Evolutionary conservation across 2,888 invertebrate species (phyloP), one percentile per base, ranked within the genome.

Genomic region (Caenorhabditis japonica): DNA sequence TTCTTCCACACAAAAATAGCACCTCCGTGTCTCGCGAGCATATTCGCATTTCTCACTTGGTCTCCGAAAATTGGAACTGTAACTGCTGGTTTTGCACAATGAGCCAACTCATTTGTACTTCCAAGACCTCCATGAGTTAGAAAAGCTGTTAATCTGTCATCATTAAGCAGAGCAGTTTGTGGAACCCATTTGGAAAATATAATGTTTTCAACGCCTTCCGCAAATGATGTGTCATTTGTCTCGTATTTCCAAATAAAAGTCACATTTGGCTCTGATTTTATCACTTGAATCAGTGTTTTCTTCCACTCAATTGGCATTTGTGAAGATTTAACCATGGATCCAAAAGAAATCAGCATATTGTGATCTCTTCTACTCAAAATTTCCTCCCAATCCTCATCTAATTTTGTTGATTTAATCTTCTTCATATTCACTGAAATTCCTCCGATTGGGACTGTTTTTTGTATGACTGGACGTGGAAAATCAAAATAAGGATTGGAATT

Each of bases 401-500:
- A n/a, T n/a, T 33, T 30, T 13, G 36, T 13, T 4, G 33, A 27
- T 51, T 33, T 10, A 2, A 60, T 49, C 27, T 46, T 58, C 25
- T 49, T 19, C n/a, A 52, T 56, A 30, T 77, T 59, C 23, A 75
- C 75, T 10, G 72, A 59, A 21, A 77, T 77, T 41, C 77, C 77
- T 38, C 77, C 77, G 19, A 77, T 73, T 38, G 74, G 64, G 38
- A 77, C 52, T 1, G 69, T 73, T 36, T 77, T 77, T 52, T 66
- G 72, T 25, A 72, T 39, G 2, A 62, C 39, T 30, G 77, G 72
- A 15, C 75, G 55, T 19, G 77, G 72, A 49, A 75, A 77, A 49
- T 77, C 70, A 5, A 77, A 25, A 39, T 75, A 75, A 30, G 77
- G 77, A 55, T 72, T 77, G 3, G 75, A 69, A 39, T 77, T 77